Conservation (phyloP, 2,888 invertebrate species). For the Lycophotia porphyrea region DNA sequence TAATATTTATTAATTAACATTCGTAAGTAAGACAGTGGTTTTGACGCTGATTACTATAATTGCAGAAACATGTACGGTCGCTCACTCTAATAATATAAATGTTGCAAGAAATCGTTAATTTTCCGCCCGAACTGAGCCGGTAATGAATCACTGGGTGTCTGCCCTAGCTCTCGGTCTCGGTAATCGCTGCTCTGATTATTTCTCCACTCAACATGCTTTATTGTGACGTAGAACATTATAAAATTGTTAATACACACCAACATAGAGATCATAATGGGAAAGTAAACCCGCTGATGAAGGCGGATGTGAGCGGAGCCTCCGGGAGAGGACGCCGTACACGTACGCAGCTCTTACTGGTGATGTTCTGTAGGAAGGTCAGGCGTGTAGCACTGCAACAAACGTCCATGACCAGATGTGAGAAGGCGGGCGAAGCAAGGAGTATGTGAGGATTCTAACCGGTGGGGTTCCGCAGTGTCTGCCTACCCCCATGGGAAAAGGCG, state of each 20-base stretch:
- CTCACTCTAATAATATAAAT: not conserved
- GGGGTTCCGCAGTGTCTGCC: not conserved
- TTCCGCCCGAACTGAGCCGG: constrained; percentile 21
- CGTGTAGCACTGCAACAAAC: not conserved
- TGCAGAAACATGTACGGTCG: not conserved
- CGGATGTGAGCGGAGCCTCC: not conserved
- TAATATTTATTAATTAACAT: not conserved
- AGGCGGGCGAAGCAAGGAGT: not conserved
- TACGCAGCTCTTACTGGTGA: not conserved
- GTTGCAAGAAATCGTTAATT: constrained; percentile 12
- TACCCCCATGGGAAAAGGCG: not conserved
- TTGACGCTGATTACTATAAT: not conserved
- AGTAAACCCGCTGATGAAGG: not conserved
- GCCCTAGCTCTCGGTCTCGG: not conserved
- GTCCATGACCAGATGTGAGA: not conserved
- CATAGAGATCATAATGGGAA: not conserved
- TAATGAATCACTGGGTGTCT: constrained; percentile 21
- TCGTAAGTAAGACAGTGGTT: not conserved
- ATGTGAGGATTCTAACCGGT: not conserved
- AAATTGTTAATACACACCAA: not conserved
- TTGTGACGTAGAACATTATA: constrained; percentile 4
- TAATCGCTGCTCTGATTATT: constrained; percentile 25
- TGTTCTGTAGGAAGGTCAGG: not conserved
- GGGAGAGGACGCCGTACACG: not conserved
- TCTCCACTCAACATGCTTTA: not conserved